A percentile compares a stretch with the other conserved stretches of the same genome.
phyloP scores from a whole-genome alignment of 1,140 invertebrate genomes.

The Popillia japonica region DNA sequence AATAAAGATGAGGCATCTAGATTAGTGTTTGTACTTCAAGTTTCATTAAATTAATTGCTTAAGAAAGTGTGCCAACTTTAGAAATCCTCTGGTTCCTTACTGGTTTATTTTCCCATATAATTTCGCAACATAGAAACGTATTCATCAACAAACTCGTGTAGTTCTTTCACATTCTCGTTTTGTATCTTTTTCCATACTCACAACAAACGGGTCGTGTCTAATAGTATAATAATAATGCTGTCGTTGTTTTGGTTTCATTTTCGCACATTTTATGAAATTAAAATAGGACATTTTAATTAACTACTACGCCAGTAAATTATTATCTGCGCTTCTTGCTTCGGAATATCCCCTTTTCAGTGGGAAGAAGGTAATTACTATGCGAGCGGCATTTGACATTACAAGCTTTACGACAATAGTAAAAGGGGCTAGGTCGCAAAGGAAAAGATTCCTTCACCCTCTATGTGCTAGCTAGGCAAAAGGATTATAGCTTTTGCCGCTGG shows the following conservation, averaged over 20 bases:
- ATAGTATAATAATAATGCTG: no score
- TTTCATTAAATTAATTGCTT: no score
- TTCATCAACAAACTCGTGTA: no score
- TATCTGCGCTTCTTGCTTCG: not conserved
- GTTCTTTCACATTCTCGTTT: no score
- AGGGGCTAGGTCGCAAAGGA: not conserved
- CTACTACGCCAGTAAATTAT: not conserved
- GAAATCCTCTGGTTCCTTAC: no score
- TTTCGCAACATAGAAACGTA: no score
- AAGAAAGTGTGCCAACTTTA: no score
- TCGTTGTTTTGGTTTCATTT: not conserved
- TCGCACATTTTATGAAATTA: not conserved
- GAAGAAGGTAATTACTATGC: not conserved
- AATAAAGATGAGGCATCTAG: no score
- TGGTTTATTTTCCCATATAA: no score
- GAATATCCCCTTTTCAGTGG: not conserved
- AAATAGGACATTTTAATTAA: not conserved
- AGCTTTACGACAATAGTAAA: not conserved
- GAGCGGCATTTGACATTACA: conserved; percentile 8
- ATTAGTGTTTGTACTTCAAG: no score
- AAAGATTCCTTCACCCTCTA: not conserved
- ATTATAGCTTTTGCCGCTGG: conserved; percentile 23
- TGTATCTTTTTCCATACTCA: no score
- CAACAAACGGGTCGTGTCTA: no score
- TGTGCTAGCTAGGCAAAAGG: not conserved